Evolutionary conservation across 2,888 invertebrate species (phyloP), one percentile per base, ranked within the genome.

Genomic region (Yponomeuta evonymella): DNA sequence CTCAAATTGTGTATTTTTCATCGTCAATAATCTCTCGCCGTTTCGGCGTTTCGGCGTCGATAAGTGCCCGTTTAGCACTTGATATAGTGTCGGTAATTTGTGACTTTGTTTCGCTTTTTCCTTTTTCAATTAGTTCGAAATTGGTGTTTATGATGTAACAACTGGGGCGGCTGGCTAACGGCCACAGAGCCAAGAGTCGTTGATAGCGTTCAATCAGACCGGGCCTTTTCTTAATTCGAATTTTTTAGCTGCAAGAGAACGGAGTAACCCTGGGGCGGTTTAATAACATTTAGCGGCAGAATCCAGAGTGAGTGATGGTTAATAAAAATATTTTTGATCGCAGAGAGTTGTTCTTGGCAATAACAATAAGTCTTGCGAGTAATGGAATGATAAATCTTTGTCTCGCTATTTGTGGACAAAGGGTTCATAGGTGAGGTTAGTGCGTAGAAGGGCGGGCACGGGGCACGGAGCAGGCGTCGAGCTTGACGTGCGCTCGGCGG

Each of bases 1-100:
- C 83, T 83, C 85, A 92, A 92, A 92, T 91, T 92, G 91, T 92
- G 91, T 90, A 90, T 90, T 91, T 92, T 92, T 90, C 90, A 85
- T 85, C 85, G 82, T 83, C 83, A 84, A 83, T 84, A 85, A 83
- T 83, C 83, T 81, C 84, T 85, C 84, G 86, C 82, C 83, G 85
- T 87, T 87, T 87, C 88, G 87, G 88, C 84, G 86, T 84, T 87
- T 87, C 88, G 87, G 88, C 84, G 86, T 84, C 87, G 85, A 87
- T 91, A 91, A 90, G 84, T 90, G 87, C 86, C 90, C 90, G 87
- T 88, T 91, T 91, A 91, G 88, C 92, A 90, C 91, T 88, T 92
- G 92, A 92, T 92, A 79, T 90, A 92, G 91, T 92, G 91, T 89
- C 88, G 79, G 86, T 92, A 92, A 92, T 92, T 90, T 89, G 89